A percentile compares a stretch with the other conserved stretches of the same genome.
These are phyloP conservation scores for Brenthis hecate DNA, from an alignment of 2,888 invertebrate species.

Conservation along the genomic window DNA sequence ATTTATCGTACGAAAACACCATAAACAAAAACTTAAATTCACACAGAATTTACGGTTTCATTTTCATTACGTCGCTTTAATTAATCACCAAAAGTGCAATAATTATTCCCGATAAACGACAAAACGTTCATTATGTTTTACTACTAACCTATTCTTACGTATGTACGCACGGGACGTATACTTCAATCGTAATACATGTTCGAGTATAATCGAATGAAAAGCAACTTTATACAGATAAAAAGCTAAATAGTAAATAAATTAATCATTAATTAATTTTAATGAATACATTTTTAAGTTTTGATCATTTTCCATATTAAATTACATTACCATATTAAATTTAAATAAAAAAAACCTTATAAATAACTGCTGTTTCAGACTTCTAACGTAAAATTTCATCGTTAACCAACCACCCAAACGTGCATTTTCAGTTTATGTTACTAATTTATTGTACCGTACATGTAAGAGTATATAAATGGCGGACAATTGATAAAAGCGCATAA, in stretches of 20 bases:
- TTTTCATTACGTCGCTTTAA: neutral
- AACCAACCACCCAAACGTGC: neutral
- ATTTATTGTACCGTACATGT: neutral
- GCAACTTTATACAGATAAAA: too few species aligned
- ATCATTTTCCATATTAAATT: too few species aligned
- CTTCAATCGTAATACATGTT: too few species aligned
- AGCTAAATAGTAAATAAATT: too few species aligned
- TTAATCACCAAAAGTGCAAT: neutral
- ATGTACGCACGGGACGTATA: neutral
- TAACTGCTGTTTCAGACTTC: too few species aligned
- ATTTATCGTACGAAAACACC: constrained; percentile 19
- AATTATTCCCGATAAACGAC: constrained; percentile 4
- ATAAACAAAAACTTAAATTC: constrained; percentile 1
- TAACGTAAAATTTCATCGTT: too few species aligned
- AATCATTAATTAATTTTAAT: too few species aligned
- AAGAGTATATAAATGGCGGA: constrained; percentile 14
- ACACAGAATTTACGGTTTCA: neutral
- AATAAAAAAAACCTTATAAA: too few species aligned
- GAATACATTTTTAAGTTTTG: too few species aligned
- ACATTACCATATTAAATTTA: too few species aligned
- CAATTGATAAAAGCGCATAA: constrained; percentile 32
- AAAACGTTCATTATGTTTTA: constrained; percentile 16
- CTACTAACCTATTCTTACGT: neutral
- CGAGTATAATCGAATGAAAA: too few species aligned
- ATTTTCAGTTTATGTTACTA: neutral